A percentile compares a stretch with the other conserved stretches of the same genome.
Evolutionary conservation across 2,888 invertebrate genomes (phyloP).

Genomic region (Eupelmus urozonus): DNA sequence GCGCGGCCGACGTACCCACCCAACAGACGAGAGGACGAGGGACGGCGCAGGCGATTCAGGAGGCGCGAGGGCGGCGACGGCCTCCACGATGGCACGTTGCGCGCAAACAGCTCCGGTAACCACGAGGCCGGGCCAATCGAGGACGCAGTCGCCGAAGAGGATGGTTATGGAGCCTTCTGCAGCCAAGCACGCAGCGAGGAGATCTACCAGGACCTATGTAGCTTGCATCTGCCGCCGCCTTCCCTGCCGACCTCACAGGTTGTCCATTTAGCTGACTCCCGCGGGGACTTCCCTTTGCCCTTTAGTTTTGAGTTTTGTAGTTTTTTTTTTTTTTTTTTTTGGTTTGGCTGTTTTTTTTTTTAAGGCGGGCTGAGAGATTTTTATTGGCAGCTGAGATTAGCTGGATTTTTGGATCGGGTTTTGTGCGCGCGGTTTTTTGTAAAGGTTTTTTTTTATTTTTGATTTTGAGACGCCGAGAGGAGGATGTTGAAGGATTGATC

Average conservation of each 20-base stretch:
- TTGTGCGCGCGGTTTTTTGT: too few species aligned
- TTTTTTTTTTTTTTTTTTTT: constrained; percentile 55
- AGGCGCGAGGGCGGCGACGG: constrained; percentile 72
- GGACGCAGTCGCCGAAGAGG: constrained; percentile 71
- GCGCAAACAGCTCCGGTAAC: constrained; percentile 63
- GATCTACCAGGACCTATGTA: constrained; percentile 96
- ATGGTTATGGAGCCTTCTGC: constrained; percentile 84
- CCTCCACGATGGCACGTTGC: constrained; percentile 69
- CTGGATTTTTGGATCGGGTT: too few species aligned
- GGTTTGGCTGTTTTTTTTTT: too few species aligned
- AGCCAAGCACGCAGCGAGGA: constrained; percentile 91
- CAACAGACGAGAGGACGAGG: constrained; percentile 76
- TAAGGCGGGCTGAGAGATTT: too few species aligned
- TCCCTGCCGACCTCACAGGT: constrained; percentile 73
- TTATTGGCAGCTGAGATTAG: too few species aligned
- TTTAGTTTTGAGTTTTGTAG: not conserved
- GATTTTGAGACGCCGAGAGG: not conserved
- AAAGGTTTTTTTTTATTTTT: not conserved
- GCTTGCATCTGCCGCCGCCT: constrained; percentile 81
- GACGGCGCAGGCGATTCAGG: constrained; percentile 73
- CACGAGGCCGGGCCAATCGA: constrained; percentile 71
- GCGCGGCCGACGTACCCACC: constrained; percentile 63
- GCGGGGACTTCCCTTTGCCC: not conserved
- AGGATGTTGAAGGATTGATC: not conserved
- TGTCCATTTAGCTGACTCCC: constrained; percentile 59